phyloP scores from a whole-genome alignment of 1,140 invertebrate genomes.

The Drosophila orena region DNA sequence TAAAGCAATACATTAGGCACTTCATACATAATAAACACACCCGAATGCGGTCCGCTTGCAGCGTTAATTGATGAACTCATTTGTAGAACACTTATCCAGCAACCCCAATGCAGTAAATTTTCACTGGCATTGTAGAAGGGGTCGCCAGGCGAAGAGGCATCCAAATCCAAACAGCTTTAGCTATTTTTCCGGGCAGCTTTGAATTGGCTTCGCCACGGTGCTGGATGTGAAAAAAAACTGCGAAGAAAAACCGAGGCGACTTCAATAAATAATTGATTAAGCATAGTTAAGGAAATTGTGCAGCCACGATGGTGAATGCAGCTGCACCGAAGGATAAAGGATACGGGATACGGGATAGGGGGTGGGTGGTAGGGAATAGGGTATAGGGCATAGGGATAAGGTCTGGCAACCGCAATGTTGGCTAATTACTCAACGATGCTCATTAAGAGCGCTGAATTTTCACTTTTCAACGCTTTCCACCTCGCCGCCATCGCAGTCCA shows the following conservation, averaged over 20 bases:
- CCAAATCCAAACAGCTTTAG: constrained; percentile 49
- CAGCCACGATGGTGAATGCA: constrained; percentile 19
- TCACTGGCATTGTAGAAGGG: constrained; percentile 10
- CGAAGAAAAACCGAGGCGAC: constrained; percentile 44
- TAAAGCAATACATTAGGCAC: not conserved
- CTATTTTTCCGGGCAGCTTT: constrained; percentile 44
- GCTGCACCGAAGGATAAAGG: not conserved
- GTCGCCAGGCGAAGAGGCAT: constrained; percentile 19
- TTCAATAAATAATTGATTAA: constrained; percentile 82
- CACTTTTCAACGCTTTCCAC: constrained; percentile 79
- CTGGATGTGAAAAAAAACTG: not conserved
- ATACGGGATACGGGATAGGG: not conserved
- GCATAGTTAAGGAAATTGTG: constrained; percentile 54
- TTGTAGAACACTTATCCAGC: constrained; percentile 49
- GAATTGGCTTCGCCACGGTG: constrained; percentile 25
- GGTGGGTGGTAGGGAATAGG: not conserved
- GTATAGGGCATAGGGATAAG: constrained; percentile 7
- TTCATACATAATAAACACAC: constrained; percentile 18
- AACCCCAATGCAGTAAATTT: constrained; percentile 40
- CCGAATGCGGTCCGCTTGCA: not conserved
- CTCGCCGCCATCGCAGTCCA: constrained; percentile 31
- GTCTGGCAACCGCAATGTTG: constrained; percentile 71
- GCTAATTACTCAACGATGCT: constrained; percentile 81
- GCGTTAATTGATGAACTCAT: constrained; percentile 64
- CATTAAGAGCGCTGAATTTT: constrained; percentile 80